Base-by-base conservation (phyloP, 2,113 vertebrate species). In the Felis chaus region DNA sequence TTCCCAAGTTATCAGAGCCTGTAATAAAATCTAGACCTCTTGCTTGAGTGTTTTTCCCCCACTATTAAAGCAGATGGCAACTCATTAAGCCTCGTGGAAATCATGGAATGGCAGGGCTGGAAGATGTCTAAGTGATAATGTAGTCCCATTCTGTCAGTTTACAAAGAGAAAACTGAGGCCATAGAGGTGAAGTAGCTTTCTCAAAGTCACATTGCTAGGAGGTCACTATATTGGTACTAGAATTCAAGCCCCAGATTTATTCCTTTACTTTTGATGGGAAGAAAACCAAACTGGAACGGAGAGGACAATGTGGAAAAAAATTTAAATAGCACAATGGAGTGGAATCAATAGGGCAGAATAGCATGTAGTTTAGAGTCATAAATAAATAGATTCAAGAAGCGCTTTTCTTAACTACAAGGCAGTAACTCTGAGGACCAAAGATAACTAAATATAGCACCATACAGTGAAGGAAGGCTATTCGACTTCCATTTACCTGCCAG, bases 1-100 rank as follows among this genome's bases (percentile, higher is more conserved):
- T 95, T 86, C 48, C 39, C 39, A 57, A 79, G 78, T 94, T 85
- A 71, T 14, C 31, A 83, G 65, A 81, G 39, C 36, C 48, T 16
- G 33, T 41, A 76, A 3, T 94, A 50, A 57, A 96, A 25, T 86
- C 39, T 45, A 61, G 14, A 86, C 48, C 21, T 89, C 36, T 89
- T 95, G 79, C 45, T 79, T 92, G 87, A 74, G 61, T 55, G 3
- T 4, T 41, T 36, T 50, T 57, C 36, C 7, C 39, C 27, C 9
- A 33, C 45, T 78, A 45, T 14, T 89, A 92, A 97, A 91, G 53
- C 73, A 94, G 45, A 96, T 94, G 82, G 66, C 16, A 91, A 65
- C 41, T 95, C 78, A 91, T 68, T 61, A 89, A 89, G 18, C 39
- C 76, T 92, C 86, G 50, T 53, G 63, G 16, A 63, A 97, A 91